A percentile compares a stretch with the other conserved stretches of the same genome.
These are phyloP conservation scores for Archaeoteleia sp. DNA, from an alignment of 2,888 invertebrate species.

Conservation along the genomic window DNA sequence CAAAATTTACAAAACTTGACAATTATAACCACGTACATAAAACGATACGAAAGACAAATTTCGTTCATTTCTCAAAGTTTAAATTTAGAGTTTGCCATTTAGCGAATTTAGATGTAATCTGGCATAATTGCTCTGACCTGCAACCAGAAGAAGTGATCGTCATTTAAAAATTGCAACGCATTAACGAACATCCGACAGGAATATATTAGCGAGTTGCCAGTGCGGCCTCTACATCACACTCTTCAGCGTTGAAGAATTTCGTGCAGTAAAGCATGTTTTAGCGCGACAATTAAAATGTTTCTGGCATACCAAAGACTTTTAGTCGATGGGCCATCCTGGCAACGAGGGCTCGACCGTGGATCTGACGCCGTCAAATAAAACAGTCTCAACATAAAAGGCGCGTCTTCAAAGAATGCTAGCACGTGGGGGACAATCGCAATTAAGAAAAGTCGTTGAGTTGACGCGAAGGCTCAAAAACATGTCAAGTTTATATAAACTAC, in stretches of 20 bases:
- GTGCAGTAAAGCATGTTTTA: conserved; percentile 59
- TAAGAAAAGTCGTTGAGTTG: conserved; percentile 46
- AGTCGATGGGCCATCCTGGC: conserved; percentile 58
- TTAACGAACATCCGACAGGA: conserved; percentile 43
- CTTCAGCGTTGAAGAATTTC: conserved; percentile 48
- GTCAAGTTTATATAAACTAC: conserved; percentile 7
- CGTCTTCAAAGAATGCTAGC: conserved; percentile 51
- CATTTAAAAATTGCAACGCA: conserved; percentile 44
- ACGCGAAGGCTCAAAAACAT: conserved; percentile 43
- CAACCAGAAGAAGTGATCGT: conserved; percentile 42
- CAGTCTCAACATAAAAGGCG: conserved; percentile 45
- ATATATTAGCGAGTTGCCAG: conserved; percentile 46
- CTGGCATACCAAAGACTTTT: conserved; percentile 60
- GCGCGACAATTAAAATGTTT: conserved; percentile 72
- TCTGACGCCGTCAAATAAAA: conserved; percentile 48
- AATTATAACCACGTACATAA: background rate
- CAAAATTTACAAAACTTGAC: too few species aligned
- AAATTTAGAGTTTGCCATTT: conserved; percentile 19
- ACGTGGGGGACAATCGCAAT: conserved; percentile 51
- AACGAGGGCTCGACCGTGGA: conserved; percentile 49
- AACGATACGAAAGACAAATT: conserved; percentile 1
- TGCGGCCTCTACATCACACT: conserved; percentile 30
- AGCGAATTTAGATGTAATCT: conserved; percentile 48
- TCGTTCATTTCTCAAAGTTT: background rate
- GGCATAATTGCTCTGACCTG: conserved; percentile 40